Evolutionary conservation across 2,113 vertebrate species (phyloP).

Genomic region (Aegypius monachus): DNA sequence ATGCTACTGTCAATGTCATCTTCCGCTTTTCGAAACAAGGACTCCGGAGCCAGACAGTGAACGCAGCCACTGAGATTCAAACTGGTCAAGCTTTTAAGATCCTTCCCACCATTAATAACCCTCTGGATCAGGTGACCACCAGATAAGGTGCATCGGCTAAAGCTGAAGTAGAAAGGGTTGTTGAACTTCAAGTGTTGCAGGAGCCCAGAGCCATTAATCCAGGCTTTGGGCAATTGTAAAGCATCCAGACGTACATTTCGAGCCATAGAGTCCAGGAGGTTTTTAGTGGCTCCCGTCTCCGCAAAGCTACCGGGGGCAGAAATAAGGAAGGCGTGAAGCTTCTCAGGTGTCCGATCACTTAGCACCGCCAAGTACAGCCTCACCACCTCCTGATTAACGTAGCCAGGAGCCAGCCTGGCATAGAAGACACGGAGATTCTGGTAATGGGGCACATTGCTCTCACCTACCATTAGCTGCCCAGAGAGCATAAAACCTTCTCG

Average conservation of each 20-base stretch:
- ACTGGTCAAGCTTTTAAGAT: conserved; percentile 82
- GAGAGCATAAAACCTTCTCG: conserved; percentile 86
- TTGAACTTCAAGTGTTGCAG: conserved; percentile 86
- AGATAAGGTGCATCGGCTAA: conserved; percentile 86
- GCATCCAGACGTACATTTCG: conserved; percentile 84
- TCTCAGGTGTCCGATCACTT: conserved; percentile 88
- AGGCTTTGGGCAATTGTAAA: conserved; percentile 90
- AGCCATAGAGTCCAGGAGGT: conserved; percentile 88
- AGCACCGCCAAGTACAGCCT: conserved; percentile 93
- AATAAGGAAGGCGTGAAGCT: conserved; percentile 88
- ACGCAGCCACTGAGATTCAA: conserved; percentile 91
- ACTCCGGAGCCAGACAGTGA: conserved; percentile 82
- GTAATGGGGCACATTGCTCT: conserved; percentile 97
- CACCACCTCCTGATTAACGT: conserved; percentile 93
- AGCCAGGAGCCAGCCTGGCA: conserved; percentile 90
- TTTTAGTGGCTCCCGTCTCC: conserved; percentile 82
- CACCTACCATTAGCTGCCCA: conserved; percentile 93
- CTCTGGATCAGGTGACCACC: conserved; percentile 85
- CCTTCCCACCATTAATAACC: conserved; percentile 80
- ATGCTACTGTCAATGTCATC: conserved; percentile 84
- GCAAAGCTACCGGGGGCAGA: conserved; percentile 89
- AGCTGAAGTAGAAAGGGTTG: conserved; percentile 90
- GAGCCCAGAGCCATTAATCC: conserved; percentile 86
- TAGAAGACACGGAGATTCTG: conserved; percentile 92
- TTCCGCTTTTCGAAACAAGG: conserved; percentile 79